A percentile compares a stretch with the other conserved stretches of the same genome.
phyloP scores from a whole-genome alignment of 37 sponge, comb jelly and placozoan species.

The Tethya wilhelma region DNA sequence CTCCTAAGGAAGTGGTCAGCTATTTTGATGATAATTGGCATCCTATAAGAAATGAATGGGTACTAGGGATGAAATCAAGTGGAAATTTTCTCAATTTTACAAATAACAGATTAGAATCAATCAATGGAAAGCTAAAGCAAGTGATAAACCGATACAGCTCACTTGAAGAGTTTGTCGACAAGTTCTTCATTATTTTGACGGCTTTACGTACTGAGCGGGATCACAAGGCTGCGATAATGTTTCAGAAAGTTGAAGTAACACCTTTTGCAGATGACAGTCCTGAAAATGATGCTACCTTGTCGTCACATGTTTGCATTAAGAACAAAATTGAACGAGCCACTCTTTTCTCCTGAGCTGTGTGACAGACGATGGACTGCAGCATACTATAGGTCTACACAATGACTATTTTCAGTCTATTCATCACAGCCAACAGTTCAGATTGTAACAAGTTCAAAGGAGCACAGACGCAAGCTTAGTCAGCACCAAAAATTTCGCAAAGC shows the following conservation, averaged over 20 bases:
- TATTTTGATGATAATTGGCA: constrained; percentile 78
- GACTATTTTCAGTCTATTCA: neutral
- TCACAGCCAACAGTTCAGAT: too few relatives aligned
- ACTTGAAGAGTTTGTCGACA: constrained; percentile 38
- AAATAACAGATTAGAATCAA: constrained; percentile 59
- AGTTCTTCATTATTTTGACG: constrained; percentile 32
- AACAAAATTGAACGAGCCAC: constrained; percentile 10
- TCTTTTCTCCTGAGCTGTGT: constrained; percentile 28
- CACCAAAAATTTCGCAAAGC: constrained; percentile 65
- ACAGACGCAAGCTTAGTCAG: constrained; percentile 44
- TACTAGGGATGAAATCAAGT: constrained; percentile 30
- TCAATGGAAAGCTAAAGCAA: constrained; percentile 66
- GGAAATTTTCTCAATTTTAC: constrained; percentile 38
- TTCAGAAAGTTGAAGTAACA: constrained; percentile 15
- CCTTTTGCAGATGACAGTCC: constrained; percentile 17
- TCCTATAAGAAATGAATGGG: constrained; percentile 68
- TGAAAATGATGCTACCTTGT: constrained; percentile 60
- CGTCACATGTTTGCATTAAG: constrained; percentile 63
- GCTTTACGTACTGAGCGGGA: constrained; percentile 44
- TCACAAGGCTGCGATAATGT: constrained; percentile 41
- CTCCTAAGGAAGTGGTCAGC: constrained; percentile 28
- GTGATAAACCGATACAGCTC: constrained; percentile 42
- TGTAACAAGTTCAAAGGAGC: too few relatives aligned
- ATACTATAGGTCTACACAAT: constrained; percentile 38
- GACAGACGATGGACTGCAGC: constrained; percentile 42